Evolutionary conservation across 1,140 invertebrate genomes (phyloP), one percentile per base, ranked within the genome.

Genomic region (Caenorhabditis remanei): DNA sequence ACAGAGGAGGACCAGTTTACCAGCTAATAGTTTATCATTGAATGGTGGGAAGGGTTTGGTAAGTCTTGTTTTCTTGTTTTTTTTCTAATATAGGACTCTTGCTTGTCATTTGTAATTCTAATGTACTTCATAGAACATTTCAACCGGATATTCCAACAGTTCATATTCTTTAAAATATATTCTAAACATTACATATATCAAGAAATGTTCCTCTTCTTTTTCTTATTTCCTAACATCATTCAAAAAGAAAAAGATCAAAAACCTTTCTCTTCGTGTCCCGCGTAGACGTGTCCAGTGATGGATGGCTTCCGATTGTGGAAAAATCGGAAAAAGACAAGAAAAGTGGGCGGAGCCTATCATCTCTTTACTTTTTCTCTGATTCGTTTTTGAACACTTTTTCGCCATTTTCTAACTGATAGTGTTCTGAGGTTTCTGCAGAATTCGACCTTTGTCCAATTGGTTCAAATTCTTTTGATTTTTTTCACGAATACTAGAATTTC

Each of bases 1-100:
- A 11, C 85, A 85, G 50, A 14, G 85, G 21, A 85, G 85, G 58
- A 85, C 85, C 19, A 85, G 85, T 65, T 53, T 85, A n/a, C 85
- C 85, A 41, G 85, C 85, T 32, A 85, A 85, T 48, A 67, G 85
- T 85, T 53, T 85, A 67, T 75, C 85, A 40, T 16, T 67, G 16
- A 50, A 85, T 71, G 65, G 67, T 48, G 24, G 21, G 9, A 85
- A 50, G 13, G 67, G 61, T 65, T 65, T 50, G 43, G 58, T n/a
- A 19, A 41, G 48, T 55, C n/a, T 48, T n/a, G 8, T 46, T 71
- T n/a, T n/a, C n/a, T n/a, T n/a, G n/a, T n/a, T n/a, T n/a, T n/a
- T 65, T 65, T 65, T 2, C 9, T 14, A 65, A 40, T 65, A 21
- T 24, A 1, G 61, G 1, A 11, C 8, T 11, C 21, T n/a, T 65